These are phyloP conservation scores for Cotesia typhae DNA, from an alignment of 1,140 invertebrate genomes.

Conservation along the genomic window DNA sequence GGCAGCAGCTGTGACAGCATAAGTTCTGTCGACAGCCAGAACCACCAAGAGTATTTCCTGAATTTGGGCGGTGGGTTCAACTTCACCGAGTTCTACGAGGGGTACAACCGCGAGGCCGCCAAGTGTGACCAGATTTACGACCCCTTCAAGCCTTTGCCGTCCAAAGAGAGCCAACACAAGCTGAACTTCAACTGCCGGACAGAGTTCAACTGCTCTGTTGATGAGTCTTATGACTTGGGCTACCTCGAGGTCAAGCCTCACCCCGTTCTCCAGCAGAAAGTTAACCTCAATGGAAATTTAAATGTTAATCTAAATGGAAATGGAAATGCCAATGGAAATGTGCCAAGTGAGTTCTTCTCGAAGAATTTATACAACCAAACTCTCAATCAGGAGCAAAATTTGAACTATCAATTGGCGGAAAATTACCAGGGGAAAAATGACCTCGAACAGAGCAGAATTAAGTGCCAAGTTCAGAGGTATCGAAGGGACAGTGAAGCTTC, in stretches of 20 bases:
- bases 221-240: constrained; percentile 41
- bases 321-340: no score
- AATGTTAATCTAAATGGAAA: no score
- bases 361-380: background rate
- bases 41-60: constrained; percentile 48
- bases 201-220: constrained; percentile 43
- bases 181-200: constrained; percentile 44
- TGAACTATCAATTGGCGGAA: background rate
- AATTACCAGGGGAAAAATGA: constrained; percentile 11
- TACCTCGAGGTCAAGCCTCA: background rate
- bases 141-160: constrained; percentile 31
- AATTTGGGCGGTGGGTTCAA: constrained; percentile 40
- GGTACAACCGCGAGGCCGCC: constrained; percentile 50
- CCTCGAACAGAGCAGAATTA: constrained; percentile 6
- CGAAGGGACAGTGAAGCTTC: constrained; percentile 10
- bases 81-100: constrained; percentile 57
- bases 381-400: background rate
- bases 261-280: constrained; percentile 18
- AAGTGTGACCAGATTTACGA: constrained; percentile 32
- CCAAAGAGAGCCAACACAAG: constrained; percentile 33
- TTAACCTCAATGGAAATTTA: no score
- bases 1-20: constrained; percentile 60
- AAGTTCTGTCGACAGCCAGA: constrained; percentile 58
- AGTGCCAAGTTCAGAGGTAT: constrained; percentile 28
- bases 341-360: no score